Base-by-base conservation (phyloP, 92 coral and sea anemone species). In the Zoanthus sociatus region DNA sequence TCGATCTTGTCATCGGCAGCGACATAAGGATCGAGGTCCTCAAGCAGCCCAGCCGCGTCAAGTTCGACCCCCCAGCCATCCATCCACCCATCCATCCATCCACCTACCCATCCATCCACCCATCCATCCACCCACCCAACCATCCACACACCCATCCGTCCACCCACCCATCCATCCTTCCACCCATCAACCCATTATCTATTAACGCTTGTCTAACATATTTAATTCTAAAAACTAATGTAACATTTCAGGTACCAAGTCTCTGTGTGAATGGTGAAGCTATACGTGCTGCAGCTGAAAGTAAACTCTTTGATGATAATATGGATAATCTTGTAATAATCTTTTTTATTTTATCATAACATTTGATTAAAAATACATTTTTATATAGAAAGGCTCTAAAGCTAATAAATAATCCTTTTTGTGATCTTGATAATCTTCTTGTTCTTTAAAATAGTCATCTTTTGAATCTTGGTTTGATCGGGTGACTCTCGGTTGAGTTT, bases 251-350 rank as follows among this genome's bases (percentile, higher is more conserved):
- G 98, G 99, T 94, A 33, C 98, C 99, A 55, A 91, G 98, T 85
- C 89, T 94, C 84, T 93, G 93, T 70, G 93, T 92, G 66, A 91
- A 96, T 90, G 98, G 95, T n/a, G 71, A 92, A 87, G 89, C 90
- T 71, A 70, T 94, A 48, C 93, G 90, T 69, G 93, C 89, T 48
- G 90, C 63, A 69, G 50, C 78, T 74, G 58, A 81, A 82, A 90
- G 30, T 53, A 87, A 48, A 78, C 87, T 20, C 77, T 77, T 91
- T 87, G 90, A 82, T 33, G 98, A 89, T 44, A 77, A 82, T 90
- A 88, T 93, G 94, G 98, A 94, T 93, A 93, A 93, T 89, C 89
- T 93, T 86, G 98, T 94, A 94, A 91, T 79, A 42, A 85, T 68
- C 48, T n/a, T n/a, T n/a, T n/a, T n/a, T n/a, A n/a, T n/a, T n/a